Conservation (phyloP, 1,140 invertebrate species). For the Pissodes strobi region DNA sequence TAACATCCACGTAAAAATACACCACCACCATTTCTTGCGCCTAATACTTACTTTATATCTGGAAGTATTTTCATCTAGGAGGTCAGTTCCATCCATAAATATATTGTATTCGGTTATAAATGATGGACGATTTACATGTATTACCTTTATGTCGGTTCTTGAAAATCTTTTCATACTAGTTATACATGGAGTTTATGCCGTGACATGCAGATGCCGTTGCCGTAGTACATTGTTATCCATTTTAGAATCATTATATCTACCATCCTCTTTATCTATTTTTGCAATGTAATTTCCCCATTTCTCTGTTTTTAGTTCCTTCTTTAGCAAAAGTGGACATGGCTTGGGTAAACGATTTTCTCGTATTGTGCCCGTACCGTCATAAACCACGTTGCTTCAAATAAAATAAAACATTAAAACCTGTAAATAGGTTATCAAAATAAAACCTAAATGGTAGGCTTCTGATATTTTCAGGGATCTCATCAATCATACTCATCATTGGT, state of each 20-base stretch:
- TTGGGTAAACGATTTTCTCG: too few species aligned
- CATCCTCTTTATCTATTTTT: neutral
- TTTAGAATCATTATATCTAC: too few species aligned
- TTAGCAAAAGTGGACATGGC: too few species aligned
- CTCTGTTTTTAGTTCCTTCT: neutral
- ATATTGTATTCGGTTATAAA: conserved; percentile 52
- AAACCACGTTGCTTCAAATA: neutral
- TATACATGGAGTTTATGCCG: neutral
- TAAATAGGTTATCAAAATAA: conserved; percentile 16
- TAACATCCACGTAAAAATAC: conserved; percentile 48
- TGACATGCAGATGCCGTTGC: conserved; percentile 9
- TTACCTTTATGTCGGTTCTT: conserved; percentile 22
- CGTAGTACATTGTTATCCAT: too few species aligned
- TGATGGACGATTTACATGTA: conserved; percentile 36
- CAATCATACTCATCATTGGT: neutral
- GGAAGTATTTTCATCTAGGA: conserved; percentile 53
- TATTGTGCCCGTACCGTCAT: neutral
- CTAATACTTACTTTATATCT: conserved; percentile 51
- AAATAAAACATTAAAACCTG: conserved; percentile 1
- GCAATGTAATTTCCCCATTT: neutral
- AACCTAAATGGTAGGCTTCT: neutral
- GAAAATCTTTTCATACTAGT: conserved; percentile 7
- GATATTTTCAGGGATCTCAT: neutral
- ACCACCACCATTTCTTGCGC: conserved; percentile 52
- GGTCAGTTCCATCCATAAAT: conserved; percentile 49